These are phyloP conservation scores for Melospiza georgiana DNA, from an alignment of 2,113 vertebrate genomes.

Conservation along the genomic window DNA sequence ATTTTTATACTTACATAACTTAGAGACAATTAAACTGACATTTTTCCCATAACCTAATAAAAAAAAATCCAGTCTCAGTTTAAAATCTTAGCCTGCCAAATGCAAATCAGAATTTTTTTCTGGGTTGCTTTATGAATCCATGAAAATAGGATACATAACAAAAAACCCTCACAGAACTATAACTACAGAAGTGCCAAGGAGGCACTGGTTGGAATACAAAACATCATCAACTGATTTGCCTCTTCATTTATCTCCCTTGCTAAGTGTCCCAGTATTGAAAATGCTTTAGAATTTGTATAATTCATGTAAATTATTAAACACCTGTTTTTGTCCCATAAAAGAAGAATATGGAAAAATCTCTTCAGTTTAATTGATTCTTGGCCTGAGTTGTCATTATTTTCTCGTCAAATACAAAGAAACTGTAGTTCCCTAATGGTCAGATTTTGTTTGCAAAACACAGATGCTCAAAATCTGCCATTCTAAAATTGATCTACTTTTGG, in stretches of 20 bases:
- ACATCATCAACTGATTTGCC: conserved; percentile 36
- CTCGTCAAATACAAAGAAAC: conserved; percentile 49
- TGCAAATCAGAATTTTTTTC: conserved; percentile 26
- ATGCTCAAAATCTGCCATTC: conserved; percentile 56
- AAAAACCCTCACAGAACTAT: conserved; percentile 20
- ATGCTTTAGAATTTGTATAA: conserved; percentile 71
- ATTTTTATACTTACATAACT: conserved; percentile 28
- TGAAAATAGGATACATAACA: conserved; percentile 39
- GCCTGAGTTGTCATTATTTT: conserved; percentile 69
- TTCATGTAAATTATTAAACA: conserved; percentile 80
- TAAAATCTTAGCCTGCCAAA: conserved; percentile 22
- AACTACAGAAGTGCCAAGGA: conserved; percentile 24
- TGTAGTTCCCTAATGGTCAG: conserved; percentile 60
- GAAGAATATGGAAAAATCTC: conserved; percentile 59
- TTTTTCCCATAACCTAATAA: conserved; percentile 28
- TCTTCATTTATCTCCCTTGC: conserved; percentile 64
- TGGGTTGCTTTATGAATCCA: conserved; percentile 42
- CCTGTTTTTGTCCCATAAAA: conserved; percentile 75
- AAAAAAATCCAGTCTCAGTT: background rate
- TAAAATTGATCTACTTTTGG: background rate
- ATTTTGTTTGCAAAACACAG: conserved; percentile 65
- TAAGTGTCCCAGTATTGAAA: conserved; percentile 70
- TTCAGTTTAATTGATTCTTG: conserved; percentile 73
- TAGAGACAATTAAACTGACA: conserved; percentile 42
- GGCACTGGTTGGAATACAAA: background rate